These are phyloP conservation scores for Neoaliturus tenellus DNA, from an alignment of 2,888 invertebrate genomes.

Conservation along the genomic window DNA sequence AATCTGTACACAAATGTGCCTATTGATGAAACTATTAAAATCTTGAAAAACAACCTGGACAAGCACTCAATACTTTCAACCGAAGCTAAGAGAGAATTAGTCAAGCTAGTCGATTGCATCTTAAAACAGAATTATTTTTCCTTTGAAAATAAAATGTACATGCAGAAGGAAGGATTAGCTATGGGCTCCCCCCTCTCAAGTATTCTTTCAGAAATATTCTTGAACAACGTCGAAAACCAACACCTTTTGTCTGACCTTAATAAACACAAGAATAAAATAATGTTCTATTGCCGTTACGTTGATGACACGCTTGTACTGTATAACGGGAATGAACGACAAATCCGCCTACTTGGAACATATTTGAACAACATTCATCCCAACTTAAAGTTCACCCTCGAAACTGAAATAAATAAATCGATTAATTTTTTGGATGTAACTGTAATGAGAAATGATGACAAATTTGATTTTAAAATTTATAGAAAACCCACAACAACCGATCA, in stretches of 20 bases:
- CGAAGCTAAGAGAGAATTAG: neutral
- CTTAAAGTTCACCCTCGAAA: slow-evolving; percentile 1
- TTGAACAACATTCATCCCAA: neutral
- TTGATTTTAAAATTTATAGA: neutral
- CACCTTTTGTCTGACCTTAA: neutral
- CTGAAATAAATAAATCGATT: neutral
- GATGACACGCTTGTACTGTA: neutral
- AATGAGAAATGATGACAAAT: neutral
- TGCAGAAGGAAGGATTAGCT: neutral
- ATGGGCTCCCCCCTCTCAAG: neutral
- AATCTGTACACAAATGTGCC: too few relatives aligned
- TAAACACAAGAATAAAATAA: neutral
- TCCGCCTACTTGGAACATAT: neutral
- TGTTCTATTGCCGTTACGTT: neutral
- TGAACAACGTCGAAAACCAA: neutral
- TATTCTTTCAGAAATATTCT: neutral
- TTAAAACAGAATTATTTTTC: slow-evolving; percentile 18
- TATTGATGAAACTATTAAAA: too few relatives aligned
- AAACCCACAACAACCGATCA: neutral
- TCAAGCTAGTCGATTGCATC: neutral
- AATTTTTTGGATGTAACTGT: neutral
- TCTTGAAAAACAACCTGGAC: too few relatives aligned
- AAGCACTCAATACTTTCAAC: too few relatives aligned
- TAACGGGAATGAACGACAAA: neutral
- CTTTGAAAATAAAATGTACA: neutral